phyloP scores from a whole-genome alignment of 2,888 invertebrate species.

The Eucera pruinosa region DNA sequence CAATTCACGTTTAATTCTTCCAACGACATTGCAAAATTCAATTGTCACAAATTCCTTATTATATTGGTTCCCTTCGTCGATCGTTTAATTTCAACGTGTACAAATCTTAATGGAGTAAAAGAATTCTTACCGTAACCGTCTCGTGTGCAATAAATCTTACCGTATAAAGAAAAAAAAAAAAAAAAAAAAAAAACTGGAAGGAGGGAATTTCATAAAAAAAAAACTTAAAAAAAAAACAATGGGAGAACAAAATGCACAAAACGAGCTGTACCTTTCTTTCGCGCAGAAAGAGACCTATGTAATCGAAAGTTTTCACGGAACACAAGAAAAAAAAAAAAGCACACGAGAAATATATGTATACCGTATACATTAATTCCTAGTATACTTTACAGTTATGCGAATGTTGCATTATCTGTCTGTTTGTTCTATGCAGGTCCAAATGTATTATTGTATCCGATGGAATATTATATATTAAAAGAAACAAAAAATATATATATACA shows the following conservation, averaged over 20 bases:
- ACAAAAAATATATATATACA: slow-evolving; percentile 49
- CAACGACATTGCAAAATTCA: not conserved
- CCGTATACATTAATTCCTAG: slow-evolving; percentile 76
- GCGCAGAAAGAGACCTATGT: slow-evolving; percentile 74
- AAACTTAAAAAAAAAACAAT: too few species aligned
- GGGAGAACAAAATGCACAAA: slow-evolving; percentile 66
- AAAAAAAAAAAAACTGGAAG: slow-evolving; percentile 3
- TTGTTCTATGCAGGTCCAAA: slow-evolving; percentile 81
- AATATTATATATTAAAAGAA: slow-evolving; percentile 76
- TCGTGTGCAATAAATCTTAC: slow-evolving; percentile 39
- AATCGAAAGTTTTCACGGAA: slow-evolving; percentile 80
- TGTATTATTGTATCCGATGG: slow-evolving; percentile 82
- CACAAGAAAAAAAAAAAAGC: slow-evolving; percentile 68
- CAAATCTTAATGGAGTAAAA: slow-evolving; percentile 34
- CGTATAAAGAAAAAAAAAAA: slow-evolving; percentile 14
- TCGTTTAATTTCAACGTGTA: slow-evolving; percentile 4
- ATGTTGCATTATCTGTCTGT: slow-evolving; percentile 82
- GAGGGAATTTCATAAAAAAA: slow-evolving; percentile 60
- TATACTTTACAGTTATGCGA: slow-evolving; percentile 79
- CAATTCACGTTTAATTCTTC: slow-evolving; percentile 26
- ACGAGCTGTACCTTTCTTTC: slow-evolving; percentile 76
- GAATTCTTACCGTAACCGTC: slow-evolving; percentile 59
- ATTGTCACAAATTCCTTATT: slow-evolving; percentile 3
- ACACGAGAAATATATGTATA: slow-evolving; percentile 67
- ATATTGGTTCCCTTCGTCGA: not conserved